phyloP scores from a whole-genome alignment of 2,113 vertebrate genomes.

The Triplophysa siluroides region DNA sequence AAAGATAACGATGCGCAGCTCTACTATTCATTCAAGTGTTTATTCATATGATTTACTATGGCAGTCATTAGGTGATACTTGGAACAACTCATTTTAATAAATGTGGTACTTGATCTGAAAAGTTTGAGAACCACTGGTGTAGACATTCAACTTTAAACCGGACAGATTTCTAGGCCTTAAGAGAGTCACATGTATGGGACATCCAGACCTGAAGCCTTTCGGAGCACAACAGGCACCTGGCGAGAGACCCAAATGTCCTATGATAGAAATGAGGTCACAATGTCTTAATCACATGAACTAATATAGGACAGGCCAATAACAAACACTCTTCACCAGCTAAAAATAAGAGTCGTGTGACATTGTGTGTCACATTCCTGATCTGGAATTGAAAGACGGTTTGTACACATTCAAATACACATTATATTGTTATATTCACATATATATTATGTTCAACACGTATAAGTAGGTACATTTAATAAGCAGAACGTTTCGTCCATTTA shows the following conservation, averaged over 20 bases:
- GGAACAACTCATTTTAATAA: no score
- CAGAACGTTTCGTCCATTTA: no score
- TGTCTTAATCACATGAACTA: slow-evolving; percentile 12
- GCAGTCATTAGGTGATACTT: no score
- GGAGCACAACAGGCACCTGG: background rate
- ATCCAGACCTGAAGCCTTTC: background rate
- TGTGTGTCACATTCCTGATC: background rate
- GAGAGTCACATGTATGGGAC: background rate
- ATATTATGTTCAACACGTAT: no score
- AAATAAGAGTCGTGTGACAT: background rate
- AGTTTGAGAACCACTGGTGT: no score
- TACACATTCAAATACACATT: slow-evolving; percentile 30
- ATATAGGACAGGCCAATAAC: background rate
- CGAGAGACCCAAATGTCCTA: background rate
- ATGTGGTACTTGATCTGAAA: no score
- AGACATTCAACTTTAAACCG: slow-evolving; percentile 3
- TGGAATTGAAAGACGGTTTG: background rate
- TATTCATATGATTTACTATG: no score
- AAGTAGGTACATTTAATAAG: no score
- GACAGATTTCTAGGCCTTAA: background rate
- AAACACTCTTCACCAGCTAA: slow-evolving; percentile 7
- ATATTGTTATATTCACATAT: background rate
- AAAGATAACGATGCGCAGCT: no score
- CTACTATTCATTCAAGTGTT: no score
- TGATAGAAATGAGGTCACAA: slow-evolving; percentile 10